A percentile compares a stretch with the other conserved stretches of the same genome.
Conservation (phyloP, 2,113 vertebrate genomes). For the Xiphophorus couchianus region DNA sequence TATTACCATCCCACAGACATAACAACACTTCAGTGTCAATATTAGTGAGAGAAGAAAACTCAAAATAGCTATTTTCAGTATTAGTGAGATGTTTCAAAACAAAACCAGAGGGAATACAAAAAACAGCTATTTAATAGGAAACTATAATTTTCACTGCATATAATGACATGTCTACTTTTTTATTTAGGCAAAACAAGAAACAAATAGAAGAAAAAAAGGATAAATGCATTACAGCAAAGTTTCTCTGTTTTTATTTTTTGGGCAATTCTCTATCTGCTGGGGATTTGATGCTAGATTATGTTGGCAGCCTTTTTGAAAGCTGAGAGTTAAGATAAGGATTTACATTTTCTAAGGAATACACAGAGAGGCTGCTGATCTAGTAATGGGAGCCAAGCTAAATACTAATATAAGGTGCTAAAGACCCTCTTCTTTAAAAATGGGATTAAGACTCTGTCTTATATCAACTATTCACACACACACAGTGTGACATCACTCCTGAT, state of each 20-base stretch:
- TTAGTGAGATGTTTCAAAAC: too few species aligned
- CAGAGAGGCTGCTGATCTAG: background rate
- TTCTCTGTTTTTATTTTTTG: background rate
- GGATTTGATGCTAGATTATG: background rate
- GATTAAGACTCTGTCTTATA: too few species aligned
- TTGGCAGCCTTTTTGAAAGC: background rate
- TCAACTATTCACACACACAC: too few species aligned
- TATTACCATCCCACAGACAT: too few species aligned
- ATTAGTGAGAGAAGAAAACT: too few species aligned
- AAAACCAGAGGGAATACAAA: too few species aligned
- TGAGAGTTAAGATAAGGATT: background rate
- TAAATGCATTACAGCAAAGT: background rate
- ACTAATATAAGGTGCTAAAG: background rate
- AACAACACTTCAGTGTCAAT: too few species aligned
- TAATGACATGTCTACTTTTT: background rate
- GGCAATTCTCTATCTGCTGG: background rate
- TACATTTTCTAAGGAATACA: background rate
- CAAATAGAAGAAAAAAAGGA: background rate
- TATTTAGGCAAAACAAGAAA: background rate
- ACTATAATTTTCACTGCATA: too few species aligned
- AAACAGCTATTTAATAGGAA: too few species aligned
- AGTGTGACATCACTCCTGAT: too few species aligned
- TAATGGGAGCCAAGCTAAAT: background rate
- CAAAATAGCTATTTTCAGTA: too few species aligned
- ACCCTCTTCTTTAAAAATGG: too few species aligned